Conservation (phyloP, 2,797 vertebrate genomes). For the Sebastes itinus region DNA sequence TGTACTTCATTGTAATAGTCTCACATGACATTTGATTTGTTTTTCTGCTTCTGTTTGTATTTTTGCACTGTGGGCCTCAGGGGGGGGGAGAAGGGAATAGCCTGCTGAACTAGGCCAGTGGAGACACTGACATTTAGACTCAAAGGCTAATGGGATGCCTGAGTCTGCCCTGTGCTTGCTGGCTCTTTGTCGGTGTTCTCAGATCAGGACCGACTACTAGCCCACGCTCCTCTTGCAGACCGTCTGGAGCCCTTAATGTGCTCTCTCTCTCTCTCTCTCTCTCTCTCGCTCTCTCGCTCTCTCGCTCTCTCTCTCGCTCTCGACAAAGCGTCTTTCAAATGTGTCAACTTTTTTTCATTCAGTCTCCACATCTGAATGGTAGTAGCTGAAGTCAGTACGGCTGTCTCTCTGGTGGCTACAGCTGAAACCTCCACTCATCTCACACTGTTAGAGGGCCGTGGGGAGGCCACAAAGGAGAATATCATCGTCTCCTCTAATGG, state of each 20-base stretch:
- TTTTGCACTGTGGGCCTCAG: conserved; percentile 54
- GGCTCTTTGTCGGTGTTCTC: conserved; percentile 63
- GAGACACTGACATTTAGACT: conserved; percentile 83
- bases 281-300: not conserved
- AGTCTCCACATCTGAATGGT: conserved; percentile 36
- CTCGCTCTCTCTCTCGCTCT: not conserved
- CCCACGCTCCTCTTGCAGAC: conserved; percentile 43
- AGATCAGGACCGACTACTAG: conserved; percentile 59
- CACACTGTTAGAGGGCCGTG: conserved; percentile 53
- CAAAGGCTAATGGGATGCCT: conserved; percentile 85
- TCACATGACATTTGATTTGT: conserved; percentile 65
- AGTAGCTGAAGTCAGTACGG: conserved; percentile 30
- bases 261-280: conserved; percentile 21
- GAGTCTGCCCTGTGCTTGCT: conserved; percentile 59
- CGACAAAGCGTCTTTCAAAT: conserved; percentile 41
- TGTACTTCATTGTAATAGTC: conserved; percentile 35
- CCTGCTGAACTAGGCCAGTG: conserved; percentile 77
- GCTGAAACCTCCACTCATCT: conserved; percentile 49
- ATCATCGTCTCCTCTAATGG: conserved; percentile 64
- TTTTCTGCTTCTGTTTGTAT: conserved; percentile 62
- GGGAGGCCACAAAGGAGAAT: conserved; percentile 63
- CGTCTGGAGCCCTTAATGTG: conserved; percentile 49
- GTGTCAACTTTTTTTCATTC: conserved; percentile 47
- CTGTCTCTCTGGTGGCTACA: conserved; percentile 49
- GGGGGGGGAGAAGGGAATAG: conserved; percentile 37